These are phyloP conservation scores for Tolypeutes matacus DNA, from an alignment of 2,797 vertebrate genomes.

Conservation along the genomic window DNA sequence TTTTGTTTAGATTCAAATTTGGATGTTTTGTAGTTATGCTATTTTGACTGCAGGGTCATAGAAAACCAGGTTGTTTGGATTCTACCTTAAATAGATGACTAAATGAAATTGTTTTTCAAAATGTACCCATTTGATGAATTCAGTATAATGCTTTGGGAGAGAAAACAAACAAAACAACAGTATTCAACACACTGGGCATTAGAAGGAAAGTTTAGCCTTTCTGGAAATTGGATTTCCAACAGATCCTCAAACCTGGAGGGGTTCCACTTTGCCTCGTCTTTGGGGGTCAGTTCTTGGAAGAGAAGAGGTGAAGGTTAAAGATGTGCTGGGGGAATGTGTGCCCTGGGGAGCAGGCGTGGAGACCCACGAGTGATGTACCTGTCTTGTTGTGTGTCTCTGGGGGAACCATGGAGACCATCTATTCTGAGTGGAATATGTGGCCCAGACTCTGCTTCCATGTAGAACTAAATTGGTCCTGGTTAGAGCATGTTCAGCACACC, in stretches of 20 bases:
- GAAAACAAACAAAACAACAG: not conserved
- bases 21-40: not conserved
- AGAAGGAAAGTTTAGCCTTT: conserved; percentile 32
- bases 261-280: not conserved
- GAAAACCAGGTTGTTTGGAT: not conserved
- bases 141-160: not conserved
- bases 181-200: not conserved
- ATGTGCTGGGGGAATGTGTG: not conserved
- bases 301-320: not conserved
- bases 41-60: not conserved
- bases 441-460: not conserved
- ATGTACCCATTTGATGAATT: not conserved
- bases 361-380: not conserved
- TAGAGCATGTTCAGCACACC: not conserved
- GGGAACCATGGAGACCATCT: not conserved
- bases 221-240: conserved; percentile 24
- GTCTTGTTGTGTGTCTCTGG: not conserved
- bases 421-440: conserved; percentile 13
- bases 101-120: conserved; percentile 43
- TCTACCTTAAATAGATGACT: not conserved
- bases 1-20: conserved; percentile 32
- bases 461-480: not conserved
- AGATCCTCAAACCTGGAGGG: not conserved
- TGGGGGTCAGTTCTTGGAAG: not conserved
- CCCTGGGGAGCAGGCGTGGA: not conserved